Conservation (phyloP, 2,113 vertebrate species). For the Microcebus murinus region DNA sequence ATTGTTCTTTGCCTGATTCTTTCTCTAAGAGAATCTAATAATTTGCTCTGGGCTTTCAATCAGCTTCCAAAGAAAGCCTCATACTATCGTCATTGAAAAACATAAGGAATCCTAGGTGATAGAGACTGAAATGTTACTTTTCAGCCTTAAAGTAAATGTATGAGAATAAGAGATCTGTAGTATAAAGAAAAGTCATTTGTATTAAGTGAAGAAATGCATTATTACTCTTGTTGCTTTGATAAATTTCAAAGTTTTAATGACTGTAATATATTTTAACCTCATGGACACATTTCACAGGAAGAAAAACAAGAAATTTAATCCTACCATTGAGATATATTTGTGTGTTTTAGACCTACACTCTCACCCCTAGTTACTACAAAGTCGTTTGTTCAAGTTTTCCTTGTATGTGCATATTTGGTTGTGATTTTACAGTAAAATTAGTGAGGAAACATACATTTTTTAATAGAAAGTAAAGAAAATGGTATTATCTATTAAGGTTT, state of each 20-base stretch:
- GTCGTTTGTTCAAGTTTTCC: background rate
- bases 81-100: background rate
- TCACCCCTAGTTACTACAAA: background rate
- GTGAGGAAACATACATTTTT: background rate
- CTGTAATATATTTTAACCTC: conserved; percentile 12
- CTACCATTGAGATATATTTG: background rate
- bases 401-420: background rate
- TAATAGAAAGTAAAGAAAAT: conserved; percentile 22
- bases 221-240: background rate
- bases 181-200: conserved; percentile 16
- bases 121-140: background rate
- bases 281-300: conserved; percentile 14
- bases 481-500: background rate
- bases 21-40: background rate
- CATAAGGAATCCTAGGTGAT: background rate
- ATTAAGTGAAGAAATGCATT: conserved; percentile 33
- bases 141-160: background rate
- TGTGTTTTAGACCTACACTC: background rate
- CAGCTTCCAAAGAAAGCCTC: background rate
- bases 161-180: background rate
- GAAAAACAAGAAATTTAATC: conserved; percentile 13
- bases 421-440: conserved; percentile 9
- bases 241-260: conserved; percentile 39
- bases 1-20: background rate
- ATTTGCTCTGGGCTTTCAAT: background rate